Conservation (phyloP, 2,113 vertebrate genomes). For the Proteles cristata region DNA sequence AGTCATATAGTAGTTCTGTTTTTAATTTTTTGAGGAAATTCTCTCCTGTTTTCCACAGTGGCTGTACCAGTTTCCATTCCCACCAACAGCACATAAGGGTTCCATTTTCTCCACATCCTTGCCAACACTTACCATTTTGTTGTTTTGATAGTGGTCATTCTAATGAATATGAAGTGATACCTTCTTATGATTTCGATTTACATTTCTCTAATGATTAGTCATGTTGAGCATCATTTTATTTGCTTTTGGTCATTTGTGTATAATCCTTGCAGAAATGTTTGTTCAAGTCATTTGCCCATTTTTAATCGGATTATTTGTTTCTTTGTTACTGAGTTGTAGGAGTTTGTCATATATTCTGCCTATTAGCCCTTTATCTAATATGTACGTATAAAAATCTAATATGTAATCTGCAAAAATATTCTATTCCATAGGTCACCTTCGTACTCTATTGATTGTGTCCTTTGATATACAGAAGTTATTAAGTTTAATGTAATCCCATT, state of each 20-base stretch:
- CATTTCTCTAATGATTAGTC: neutral
- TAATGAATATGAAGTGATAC: neutral
- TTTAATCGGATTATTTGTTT: constrained; percentile 9
- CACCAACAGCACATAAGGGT: neutral
- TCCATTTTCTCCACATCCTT: neutral
- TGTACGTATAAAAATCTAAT: too few relatives aligned
- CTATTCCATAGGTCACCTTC: constrained; percentile 4
- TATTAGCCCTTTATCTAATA: neutral
- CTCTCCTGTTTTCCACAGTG: neutral
- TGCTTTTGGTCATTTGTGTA: neutral
- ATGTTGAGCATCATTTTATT: neutral
- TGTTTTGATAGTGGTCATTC: neutral
- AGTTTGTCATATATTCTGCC: neutral
- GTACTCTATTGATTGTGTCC: neutral
- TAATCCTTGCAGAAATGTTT: neutral
- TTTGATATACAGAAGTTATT: neutral
- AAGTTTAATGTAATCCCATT: neutral
- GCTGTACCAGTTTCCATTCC: neutral
- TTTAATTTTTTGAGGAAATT: neutral
- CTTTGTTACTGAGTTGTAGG: neutral
- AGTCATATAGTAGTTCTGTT: neutral
- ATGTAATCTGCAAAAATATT: neutral
- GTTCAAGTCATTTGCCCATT: neutral
- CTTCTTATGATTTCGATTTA: neutral
- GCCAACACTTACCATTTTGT: neutral